Evolutionary conservation across 1,140 invertebrate species (phyloP).

Genomic region (Maniola jurtina): DNA sequence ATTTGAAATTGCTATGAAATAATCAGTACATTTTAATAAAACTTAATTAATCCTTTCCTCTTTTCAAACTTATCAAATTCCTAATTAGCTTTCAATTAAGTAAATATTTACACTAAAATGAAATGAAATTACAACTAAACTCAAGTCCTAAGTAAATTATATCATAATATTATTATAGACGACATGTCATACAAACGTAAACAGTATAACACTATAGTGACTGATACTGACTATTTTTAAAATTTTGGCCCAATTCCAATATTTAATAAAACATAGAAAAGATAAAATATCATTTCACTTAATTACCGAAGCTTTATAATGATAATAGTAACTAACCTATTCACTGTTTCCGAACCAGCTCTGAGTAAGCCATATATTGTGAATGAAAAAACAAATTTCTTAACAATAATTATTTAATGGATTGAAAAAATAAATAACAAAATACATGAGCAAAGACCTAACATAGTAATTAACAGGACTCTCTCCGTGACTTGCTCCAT

Average conservation of each 20-base stretch:
- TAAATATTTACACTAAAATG: constrained; percentile 52
- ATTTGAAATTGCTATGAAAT: constrained; percentile 67
- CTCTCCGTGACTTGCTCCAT: no score
- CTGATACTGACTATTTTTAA: constrained; percentile 67
- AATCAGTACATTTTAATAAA: constrained; percentile 75
- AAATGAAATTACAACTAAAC: constrained; percentile 44
- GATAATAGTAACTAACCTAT: not conserved
- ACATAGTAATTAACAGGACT: constrained; percentile 39
- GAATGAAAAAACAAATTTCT: constrained; percentile 12
- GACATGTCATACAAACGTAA: constrained; percentile 40
- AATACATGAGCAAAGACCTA: constrained; percentile 59
- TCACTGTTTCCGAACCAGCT: not conserved
- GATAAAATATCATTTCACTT: constrained; percentile 19
- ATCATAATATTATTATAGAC: constrained; percentile 24
- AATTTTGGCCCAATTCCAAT: constrained; percentile 73
- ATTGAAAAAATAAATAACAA: constrained; percentile 62
- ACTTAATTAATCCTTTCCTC: constrained; percentile 58
- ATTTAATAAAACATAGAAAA: constrained; percentile 49
- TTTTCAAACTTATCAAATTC: constrained; percentile 48
- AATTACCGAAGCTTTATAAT: not conserved
- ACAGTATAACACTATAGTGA: constrained; percentile 52
- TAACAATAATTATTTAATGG: constrained; percentile 33
- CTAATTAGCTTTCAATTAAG: constrained; percentile 47
- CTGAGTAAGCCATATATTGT: constrained; percentile 10
- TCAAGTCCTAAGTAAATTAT: constrained; percentile 19